These are phyloP conservation scores for Siphamia tubifer DNA, from an alignment of 2,113 vertebrate genomes.

Conservation along the genomic window DNA sequence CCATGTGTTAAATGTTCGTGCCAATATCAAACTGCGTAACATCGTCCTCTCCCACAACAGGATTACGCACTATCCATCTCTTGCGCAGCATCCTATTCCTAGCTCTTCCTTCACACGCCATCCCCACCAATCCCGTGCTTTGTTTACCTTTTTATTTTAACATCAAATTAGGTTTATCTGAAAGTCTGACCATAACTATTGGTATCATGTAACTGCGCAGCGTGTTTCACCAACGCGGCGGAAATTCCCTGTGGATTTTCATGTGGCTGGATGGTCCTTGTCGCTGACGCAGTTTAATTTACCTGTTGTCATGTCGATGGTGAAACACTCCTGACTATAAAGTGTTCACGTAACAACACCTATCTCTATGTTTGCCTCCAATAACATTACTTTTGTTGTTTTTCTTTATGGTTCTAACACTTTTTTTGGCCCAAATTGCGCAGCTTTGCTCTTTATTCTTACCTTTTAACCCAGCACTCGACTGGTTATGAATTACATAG, in stretches of 20 bases:
- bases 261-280: slow-evolving; percentile 52
- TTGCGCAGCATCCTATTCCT: slow-evolving; percentile 80
- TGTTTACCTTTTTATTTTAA: slow-evolving; percentile 60
- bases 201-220: neutral
- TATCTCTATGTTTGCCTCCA: too few species aligned
- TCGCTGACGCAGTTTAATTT: slow-evolving; percentile 82
- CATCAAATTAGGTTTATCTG: neutral
- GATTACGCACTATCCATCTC: slow-evolving; percentile 75
- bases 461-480: slow-evolving; percentile 29
- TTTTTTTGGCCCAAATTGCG: slow-evolving; percentile 20
- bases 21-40: slow-evolving; percentile 73
- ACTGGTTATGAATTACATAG: slow-evolving; percentile 55
- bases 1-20: slow-evolving; percentile 34
- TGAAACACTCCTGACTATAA: slow-evolving; percentile 29
- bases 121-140: slow-evolving; percentile 44
- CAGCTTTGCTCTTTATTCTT: slow-evolving; percentile 23
- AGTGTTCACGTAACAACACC: neutral
- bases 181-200: slow-evolving; percentile 11
- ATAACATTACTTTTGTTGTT: slow-evolving; percentile 2
- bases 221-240: slow-evolving; percentile 40
- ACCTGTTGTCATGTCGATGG: slow-evolving; percentile 71
- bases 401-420: slow-evolving; percentile 10
- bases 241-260: slow-evolving; percentile 68
- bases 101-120: slow-evolving; percentile 68
- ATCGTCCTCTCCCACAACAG: slow-evolving; percentile 61